Evolutionary conservation across 2,888 invertebrate genomes (phyloP).

Genomic region (Dryococelus australis): DNA sequence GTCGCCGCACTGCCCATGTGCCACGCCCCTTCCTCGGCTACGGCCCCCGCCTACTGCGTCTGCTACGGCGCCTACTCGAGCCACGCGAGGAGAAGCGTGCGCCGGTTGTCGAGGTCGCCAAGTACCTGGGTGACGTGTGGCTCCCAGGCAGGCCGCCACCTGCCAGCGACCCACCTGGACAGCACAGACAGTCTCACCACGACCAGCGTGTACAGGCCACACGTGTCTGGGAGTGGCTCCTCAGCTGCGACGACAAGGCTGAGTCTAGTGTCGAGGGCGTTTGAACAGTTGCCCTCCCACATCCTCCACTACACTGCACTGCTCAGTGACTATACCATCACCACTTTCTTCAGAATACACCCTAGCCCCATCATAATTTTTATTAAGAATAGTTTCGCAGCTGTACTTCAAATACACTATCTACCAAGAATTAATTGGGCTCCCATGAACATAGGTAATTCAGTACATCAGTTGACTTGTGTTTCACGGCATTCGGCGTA

Average conservation of each 20-base stretch:
- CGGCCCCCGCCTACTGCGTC: conserved; percentile 71
- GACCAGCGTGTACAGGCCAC: conserved; percentile 68
- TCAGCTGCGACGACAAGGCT: conserved; percentile 61
- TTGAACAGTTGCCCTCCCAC: not conserved
- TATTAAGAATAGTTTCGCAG: too few species aligned
- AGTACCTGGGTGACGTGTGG: conserved; percentile 69
- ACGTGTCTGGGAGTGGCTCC: conserved; percentile 73
- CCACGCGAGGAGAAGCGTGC: conserved; percentile 72
- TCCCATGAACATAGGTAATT: too few species aligned
- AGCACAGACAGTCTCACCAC: conserved; percentile 64
- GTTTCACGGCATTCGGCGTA: too few species aligned
- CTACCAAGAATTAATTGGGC: too few species aligned
- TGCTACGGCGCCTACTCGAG: conserved; percentile 74
- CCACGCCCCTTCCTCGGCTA: conserved; percentile 69
- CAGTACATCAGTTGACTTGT: too few species aligned
- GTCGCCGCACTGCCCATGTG: conserved; percentile 67
- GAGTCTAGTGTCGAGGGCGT: not conserved
- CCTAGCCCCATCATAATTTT: not conserved
- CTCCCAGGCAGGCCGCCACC: conserved; percentile 55
- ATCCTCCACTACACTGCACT: too few species aligned
- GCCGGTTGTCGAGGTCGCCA: conserved; percentile 65
- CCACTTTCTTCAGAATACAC: not conserved
- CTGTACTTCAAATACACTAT: too few species aligned
- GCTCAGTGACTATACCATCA: too few species aligned
- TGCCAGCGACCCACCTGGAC: conserved; percentile 57